Conservation (phyloP, 2,113 vertebrate species). For the Ascaphus truei region DNA sequence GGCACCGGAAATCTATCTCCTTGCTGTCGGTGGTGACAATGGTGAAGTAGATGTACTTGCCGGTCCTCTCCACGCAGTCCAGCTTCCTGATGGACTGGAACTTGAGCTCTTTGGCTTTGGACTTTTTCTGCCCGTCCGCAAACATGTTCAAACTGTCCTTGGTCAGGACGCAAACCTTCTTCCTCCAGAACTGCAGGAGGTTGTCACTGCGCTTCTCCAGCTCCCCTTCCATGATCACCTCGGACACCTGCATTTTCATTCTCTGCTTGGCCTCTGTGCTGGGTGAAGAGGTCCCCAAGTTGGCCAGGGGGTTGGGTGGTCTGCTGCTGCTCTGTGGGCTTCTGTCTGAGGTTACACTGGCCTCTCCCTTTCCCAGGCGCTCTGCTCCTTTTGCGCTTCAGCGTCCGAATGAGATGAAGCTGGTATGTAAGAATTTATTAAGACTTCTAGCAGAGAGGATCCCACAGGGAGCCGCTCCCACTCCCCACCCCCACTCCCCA, state of each 20-base stretch:
- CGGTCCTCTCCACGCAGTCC: slow-evolving; percentile 94
- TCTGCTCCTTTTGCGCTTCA: not conserved
- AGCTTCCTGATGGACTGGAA: slow-evolving; percentile 87
- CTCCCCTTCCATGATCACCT: slow-evolving; percentile 85
- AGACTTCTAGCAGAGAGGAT: too few relatives aligned
- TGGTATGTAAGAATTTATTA: slow-evolving; percentile 17
- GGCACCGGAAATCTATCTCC: slow-evolving; percentile 94
- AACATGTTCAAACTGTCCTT: slow-evolving; percentile 84
- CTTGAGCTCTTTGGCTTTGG: slow-evolving; percentile 81
- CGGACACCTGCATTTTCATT: slow-evolving; percentile 75
- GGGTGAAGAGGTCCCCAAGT: not conserved
- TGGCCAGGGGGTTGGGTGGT: not conserved
- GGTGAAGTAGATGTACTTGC: slow-evolving; percentile 95
- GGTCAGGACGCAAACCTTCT: slow-evolving; percentile 89
- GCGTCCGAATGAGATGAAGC: not conserved
- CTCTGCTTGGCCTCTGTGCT: not conserved
- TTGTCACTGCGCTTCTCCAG: slow-evolving; percentile 94
- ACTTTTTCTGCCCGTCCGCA: slow-evolving; percentile 72
- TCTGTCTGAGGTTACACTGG: not conserved
- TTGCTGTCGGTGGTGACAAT: slow-evolving; percentile 91
- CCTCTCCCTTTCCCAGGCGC: not conserved
- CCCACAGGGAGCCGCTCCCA: too few relatives aligned
- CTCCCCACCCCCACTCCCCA: not conserved
- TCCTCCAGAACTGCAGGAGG: slow-evolving; percentile 92
- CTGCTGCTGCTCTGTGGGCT: not conserved